Evolutionary conservation across 2,113 vertebrate species (phyloP).

Genomic region (Tetraodon nigroviridis): DNA sequence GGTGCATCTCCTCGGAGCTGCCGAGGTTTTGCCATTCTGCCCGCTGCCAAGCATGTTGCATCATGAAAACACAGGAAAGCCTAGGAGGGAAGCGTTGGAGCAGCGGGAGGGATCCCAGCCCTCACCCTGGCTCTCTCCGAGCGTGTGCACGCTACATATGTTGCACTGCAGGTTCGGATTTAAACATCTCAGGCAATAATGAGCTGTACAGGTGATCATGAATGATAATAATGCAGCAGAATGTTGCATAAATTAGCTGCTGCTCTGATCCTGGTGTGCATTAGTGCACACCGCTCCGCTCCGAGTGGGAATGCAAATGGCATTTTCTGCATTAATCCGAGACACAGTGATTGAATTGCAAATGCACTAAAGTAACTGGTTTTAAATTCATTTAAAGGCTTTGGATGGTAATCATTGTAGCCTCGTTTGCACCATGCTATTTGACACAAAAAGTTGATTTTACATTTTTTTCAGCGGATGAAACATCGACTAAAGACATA

Average conservation of each 20-base stretch:
- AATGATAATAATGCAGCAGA: slow-evolving; percentile 43
- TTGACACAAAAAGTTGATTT: slow-evolving; percentile 40
- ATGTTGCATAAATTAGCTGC: slow-evolving; percentile 44
- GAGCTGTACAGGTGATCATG: slow-evolving; percentile 47
- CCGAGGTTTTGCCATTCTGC: slow-evolving; percentile 25
- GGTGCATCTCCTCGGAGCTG: slow-evolving; percentile 35
- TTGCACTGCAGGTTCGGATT: slow-evolving; percentile 13
- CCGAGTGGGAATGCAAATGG: slow-evolving; percentile 60
- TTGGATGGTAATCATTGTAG: slow-evolving; percentile 50
- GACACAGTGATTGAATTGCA: slow-evolving; percentile 65
- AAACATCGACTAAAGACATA: slow-evolving; percentile 31
- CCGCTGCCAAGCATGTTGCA: slow-evolving; percentile 60
- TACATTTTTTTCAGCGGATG: slow-evolving; percentile 17
- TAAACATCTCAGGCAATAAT: slow-evolving; percentile 14
- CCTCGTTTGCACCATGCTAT: slow-evolving; percentile 7
- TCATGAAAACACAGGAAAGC: slow-evolving; percentile 63
- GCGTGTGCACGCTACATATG: slow-evolving; percentile 10
- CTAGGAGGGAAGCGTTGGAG: slow-evolving; percentile 45
- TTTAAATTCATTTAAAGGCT: slow-evolving; percentile 64
- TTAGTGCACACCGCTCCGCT: slow-evolving; percentile 37
- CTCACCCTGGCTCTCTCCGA: slow-evolving; percentile 29
- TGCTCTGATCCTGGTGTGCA: slow-evolving; percentile 43
- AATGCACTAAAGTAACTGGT: slow-evolving; percentile 63
- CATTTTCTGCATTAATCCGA: slow-evolving; percentile 60
- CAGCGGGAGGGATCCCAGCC: slow-evolving; percentile 48